These are phyloP conservation scores for Agrilus biguttatus DNA, from an alignment of 2,888 invertebrate genomes.

Conservation along the genomic window DNA sequence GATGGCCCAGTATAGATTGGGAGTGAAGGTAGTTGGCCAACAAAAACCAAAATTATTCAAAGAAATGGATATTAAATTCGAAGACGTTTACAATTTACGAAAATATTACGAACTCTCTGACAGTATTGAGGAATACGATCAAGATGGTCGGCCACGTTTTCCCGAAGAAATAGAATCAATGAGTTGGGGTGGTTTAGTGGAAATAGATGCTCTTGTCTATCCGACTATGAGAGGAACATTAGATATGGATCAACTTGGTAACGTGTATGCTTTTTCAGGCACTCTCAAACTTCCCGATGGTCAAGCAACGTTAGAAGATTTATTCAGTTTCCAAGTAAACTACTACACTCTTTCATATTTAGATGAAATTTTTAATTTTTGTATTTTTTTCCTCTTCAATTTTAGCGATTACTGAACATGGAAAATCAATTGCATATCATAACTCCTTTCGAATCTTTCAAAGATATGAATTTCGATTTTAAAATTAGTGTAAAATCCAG, in stretches of 20 bases:
- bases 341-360: conserved; percentile 1
- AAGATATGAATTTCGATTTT: conserved; percentile 36
- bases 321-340: conserved; percentile 39
- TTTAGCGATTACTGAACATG: conserved; percentile 23
- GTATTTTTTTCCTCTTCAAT: conserved; percentile 3
- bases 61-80: conserved; percentile 26
- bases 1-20: conserved; percentile 50
- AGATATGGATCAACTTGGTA: conserved; percentile 39
- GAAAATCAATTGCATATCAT: conserved; percentile 41
- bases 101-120: conserved; percentile 9
- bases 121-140: conserved; percentile 18
- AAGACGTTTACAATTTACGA: conserved; percentile 21
- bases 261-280: conserved; percentile 30
- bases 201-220: conserved; percentile 41
- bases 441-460: conserved; percentile 37
- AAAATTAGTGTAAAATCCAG: conserved; percentile 34
- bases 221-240: conserved; percentile 40
- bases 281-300: conserved; percentile 40
- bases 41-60: conserved; percentile 26
- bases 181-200: conserved; percentile 39
- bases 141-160: conserved; percentile 27
- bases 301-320: conserved; percentile 39
- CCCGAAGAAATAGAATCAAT: conserved; percentile 35
- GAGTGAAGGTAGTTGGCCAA: conserved; percentile 26
- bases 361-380: neutral